These are phyloP conservation scores for Geopemphigus sp. DNA, from an alignment of 1,140 invertebrate genomes.

Conservation along the genomic window DNA sequence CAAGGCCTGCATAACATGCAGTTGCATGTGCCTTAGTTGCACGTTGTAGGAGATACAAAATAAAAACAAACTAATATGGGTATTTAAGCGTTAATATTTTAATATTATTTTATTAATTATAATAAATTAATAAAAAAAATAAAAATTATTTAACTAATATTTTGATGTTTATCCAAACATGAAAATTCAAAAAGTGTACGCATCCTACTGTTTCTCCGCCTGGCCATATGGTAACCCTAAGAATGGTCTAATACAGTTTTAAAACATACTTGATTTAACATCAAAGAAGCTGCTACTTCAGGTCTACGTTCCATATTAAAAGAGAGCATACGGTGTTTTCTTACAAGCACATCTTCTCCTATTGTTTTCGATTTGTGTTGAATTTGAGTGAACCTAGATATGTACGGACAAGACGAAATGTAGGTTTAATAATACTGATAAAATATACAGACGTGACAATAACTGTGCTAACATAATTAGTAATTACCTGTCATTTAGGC, in stretches of 20 bases:
- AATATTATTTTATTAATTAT: no score
- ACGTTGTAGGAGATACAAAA: no score
- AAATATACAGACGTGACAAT: background rate
- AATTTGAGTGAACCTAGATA: constrained; percentile 17
- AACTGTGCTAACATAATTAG: background rate
- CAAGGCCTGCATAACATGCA: no score
- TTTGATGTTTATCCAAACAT: no score
- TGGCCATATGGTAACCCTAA: background rate
- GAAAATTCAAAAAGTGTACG: no score
- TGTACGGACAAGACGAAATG: background rate
- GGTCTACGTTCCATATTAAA: constrained; percentile 36
- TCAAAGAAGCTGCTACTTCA: constrained; percentile 13
- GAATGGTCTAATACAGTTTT: background rate
- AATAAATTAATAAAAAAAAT: no score
- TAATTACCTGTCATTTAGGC: constrained; percentile 38
- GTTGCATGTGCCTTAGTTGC: no score
- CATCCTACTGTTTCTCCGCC: no score
- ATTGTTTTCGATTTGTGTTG: constrained; percentile 14
- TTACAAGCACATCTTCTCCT: background rate
- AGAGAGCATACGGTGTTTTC: constrained; percentile 14
- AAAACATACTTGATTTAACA: constrained; percentile 17
- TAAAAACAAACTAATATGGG: no score
- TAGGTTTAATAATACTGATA: background rate
- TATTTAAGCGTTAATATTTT: no score
- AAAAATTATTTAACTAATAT: no score